Conservation (phyloP, 2,113 vertebrate species). For the Chaenogobius annularis region DNA sequence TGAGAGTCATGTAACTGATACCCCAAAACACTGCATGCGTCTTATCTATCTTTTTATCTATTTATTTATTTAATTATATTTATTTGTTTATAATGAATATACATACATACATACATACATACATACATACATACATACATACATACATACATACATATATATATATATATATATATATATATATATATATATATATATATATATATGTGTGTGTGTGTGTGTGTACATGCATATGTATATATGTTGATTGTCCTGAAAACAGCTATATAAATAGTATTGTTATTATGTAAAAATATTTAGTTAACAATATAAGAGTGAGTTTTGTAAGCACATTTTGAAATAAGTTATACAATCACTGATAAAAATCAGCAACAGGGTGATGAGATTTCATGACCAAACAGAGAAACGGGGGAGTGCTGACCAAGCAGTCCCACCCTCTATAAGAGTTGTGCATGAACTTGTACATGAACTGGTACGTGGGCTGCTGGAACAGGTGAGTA, state of each 20-base stretch:
- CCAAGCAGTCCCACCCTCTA: constrained; percentile 41
- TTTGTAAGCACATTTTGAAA: background rate
- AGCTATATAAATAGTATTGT: no score
- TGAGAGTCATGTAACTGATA: constrained; percentile 36
- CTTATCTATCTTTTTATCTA: no score
- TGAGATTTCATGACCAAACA: constrained; percentile 65
- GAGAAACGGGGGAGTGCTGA: constrained; percentile 50
- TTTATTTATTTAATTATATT: background rate
- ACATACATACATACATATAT: background rate
- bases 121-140: constrained; percentile 1
- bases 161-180: background rate
- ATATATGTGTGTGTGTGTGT: no score
- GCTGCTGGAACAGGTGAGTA: constrained; percentile 60
- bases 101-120: background rate
- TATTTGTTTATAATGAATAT: background rate
- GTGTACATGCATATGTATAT: no score
- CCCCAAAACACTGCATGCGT: constrained; percentile 10
- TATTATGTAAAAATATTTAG: no score
- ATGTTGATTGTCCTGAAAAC: no score
- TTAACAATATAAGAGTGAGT: no score
- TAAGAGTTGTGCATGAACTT: constrained; percentile 50
- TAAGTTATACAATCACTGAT: background rate
- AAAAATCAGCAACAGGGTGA: constrained; percentile 41
- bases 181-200: no score
- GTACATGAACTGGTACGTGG: constrained; percentile 42